Evolutionary conservation across 2,797 vertebrate genomes (phyloP), one percentile per base, ranked within the genome.

Genomic region (Oreochromis mossambicus): DNA sequence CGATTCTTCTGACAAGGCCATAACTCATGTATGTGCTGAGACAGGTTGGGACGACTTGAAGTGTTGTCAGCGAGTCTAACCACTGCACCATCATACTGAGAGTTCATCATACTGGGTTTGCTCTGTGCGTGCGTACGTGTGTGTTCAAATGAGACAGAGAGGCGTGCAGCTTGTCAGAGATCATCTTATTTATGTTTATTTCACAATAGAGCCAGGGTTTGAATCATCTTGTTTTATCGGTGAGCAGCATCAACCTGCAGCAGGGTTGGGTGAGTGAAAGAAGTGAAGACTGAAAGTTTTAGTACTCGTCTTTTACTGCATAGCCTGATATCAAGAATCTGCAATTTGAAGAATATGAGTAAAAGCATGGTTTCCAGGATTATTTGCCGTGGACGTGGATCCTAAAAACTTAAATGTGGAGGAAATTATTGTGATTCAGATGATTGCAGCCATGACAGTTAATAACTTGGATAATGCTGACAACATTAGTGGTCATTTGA

Each of bases 11-110:
- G 90, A 88, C 89, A 84, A 80, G 73, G 51, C 84, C 48, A 51
- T 89, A 91, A 92, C 77, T 89, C 79, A 86, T 51, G 41, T 78
- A 87, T 92, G 85, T 84, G 87, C 78, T 78, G 81, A 82, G 87
- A 86, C 92, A 93, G 91, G 92, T 94, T 86, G 83, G 78, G 79
- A 82, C 32, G 19, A 87, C 77, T 80, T 77, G 51, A 79, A 66
- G 61, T 87, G 79, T 76, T 83, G 85, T 90, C 70, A 83, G 85
- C 46, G 19, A 56, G 79, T 89, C 63, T 80, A 85, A 86, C 83
- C 17, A 24, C 76, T 82, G 52, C 80, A 78, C 36, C 76, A 36
- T 77, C 50, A 70, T 17, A 34, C 51, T 77, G 79, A 63, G 32
- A 63, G 4, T 63, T n/a, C 78, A 58, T 87, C 76, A 52, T 51